These are phyloP conservation scores for Didymodactylos carnosus DNA, from an alignment of 2,888 invertebrate genomes.

Conservation along the genomic window DNA sequence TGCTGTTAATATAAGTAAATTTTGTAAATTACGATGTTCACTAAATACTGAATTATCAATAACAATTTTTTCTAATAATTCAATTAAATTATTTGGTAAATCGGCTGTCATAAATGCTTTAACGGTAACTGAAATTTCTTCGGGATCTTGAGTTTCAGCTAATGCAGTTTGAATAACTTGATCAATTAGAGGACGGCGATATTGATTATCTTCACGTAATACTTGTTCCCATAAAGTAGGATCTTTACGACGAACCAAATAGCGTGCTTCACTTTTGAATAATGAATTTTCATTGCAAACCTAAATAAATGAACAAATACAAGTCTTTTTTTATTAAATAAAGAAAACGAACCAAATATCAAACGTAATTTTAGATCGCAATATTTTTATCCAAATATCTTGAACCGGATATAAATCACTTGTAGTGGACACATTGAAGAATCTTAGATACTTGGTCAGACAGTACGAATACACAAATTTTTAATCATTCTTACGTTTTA, in stretches of 20 bases:
- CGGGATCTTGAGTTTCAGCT: constrained; percentile 95
- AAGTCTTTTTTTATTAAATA: too few species aligned
- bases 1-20: constrained; percentile 82
- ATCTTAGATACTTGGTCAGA: background rate
- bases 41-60: constrained; percentile 92
- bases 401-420: too few species aligned
- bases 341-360: too few species aligned
- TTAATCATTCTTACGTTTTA: background rate
- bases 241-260: constrained; percentile 79
- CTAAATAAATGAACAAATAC: too few species aligned
- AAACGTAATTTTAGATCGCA: too few species aligned
- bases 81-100: constrained; percentile 91
- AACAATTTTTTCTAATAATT: constrained; percentile 91
- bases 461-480: background rate
- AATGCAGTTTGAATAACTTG: constrained; percentile 94
- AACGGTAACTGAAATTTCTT: constrained; percentile 95
- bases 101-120: constrained; percentile 99
- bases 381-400: too few species aligned
- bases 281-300: constrained; percentile 98
- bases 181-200: constrained; percentile 77
- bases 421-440: too few species aligned
- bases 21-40: constrained; percentile 85
- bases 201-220: constrained; percentile 70
- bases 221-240: constrained; percentile 89
- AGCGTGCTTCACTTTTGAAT: constrained; percentile 93